Evolutionary conservation across 1,140 invertebrate genomes (phyloP).

Genomic region (Bombus affinis): DNA sequence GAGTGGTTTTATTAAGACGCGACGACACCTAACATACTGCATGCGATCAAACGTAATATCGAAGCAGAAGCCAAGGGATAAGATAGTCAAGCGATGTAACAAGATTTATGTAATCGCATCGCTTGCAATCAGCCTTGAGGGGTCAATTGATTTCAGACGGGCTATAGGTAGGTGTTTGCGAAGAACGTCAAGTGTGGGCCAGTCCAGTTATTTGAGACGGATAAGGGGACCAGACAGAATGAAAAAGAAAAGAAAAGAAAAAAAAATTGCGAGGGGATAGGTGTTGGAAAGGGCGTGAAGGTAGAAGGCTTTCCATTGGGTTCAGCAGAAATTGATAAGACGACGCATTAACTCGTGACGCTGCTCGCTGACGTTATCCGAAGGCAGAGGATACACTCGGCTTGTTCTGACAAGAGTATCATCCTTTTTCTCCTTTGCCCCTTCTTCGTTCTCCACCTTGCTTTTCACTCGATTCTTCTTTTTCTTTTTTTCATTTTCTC

Average conservation of each 20-base stretch:
- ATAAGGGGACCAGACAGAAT: slow-evolving; percentile 47
- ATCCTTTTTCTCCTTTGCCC: not conserved
- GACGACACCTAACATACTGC: not conserved
- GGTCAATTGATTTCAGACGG: not conserved
- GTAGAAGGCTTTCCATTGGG: slow-evolving; percentile 28
- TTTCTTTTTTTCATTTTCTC: slow-evolving; percentile 20
- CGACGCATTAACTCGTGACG: slow-evolving; percentile 58
- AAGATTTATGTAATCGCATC: not conserved
- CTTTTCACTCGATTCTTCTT: not conserved
- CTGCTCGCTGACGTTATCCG: slow-evolving; percentile 61
- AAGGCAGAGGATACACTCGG: slow-evolving; percentile 21
- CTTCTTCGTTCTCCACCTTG: not conserved
- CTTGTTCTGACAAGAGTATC: slow-evolving; percentile 10
- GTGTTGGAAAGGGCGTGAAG: slow-evolving; percentile 34
- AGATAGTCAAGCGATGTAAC: not conserved
- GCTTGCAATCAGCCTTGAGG: not conserved
- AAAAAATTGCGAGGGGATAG: slow-evolving; percentile 18
- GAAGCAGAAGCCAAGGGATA: not conserved
- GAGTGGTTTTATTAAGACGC: not conserved
- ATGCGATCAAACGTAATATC: not conserved
- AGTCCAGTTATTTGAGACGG: slow-evolving; percentile 71
- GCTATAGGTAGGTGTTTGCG: slow-evolving; percentile 57
- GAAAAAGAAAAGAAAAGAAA: slow-evolving; percentile 21
- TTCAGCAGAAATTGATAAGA: slow-evolving; percentile 68
- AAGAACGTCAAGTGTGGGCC: slow-evolving; percentile 68